Conservation (phyloP, 2,797 vertebrate genomes). For the Pithecia hirsuta region DNA sequence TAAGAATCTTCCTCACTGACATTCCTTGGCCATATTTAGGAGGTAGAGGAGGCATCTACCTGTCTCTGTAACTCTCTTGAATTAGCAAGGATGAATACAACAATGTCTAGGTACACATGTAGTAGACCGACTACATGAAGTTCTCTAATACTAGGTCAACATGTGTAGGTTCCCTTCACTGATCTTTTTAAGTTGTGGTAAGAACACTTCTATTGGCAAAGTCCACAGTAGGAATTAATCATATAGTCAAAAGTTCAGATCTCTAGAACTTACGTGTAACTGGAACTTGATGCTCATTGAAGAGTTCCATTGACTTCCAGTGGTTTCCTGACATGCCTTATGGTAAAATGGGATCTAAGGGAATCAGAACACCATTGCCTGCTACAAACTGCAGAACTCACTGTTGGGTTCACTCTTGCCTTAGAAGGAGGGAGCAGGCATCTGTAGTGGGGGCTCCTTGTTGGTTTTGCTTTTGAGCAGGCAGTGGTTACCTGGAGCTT, state of each 20-base stretch:
- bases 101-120: neutral
- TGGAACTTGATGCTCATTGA: neutral
- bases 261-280: neutral
- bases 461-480: neutral
- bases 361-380: neutral
- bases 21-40: neutral
- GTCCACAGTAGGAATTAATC: neutral
- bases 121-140: too few relatives aligned
- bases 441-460: neutral
- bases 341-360: too few relatives aligned
- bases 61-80: neutral
- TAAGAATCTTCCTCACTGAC: neutral
- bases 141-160: neutral
- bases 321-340: neutral
- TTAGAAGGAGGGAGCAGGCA: neutral
- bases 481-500: neutral
- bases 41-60: neutral
- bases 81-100: neutral
- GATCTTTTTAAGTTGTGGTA: neutral
- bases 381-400: neutral
- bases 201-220: neutral
- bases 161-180: neutral
- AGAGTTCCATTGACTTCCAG: neutral
- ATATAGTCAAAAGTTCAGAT: neutral
- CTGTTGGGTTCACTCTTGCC: neutral